Evolutionary conservation across 2,888 invertebrate species (phyloP), one percentile per base, ranked within the genome.

Genomic region (Seira ritae): DNA sequence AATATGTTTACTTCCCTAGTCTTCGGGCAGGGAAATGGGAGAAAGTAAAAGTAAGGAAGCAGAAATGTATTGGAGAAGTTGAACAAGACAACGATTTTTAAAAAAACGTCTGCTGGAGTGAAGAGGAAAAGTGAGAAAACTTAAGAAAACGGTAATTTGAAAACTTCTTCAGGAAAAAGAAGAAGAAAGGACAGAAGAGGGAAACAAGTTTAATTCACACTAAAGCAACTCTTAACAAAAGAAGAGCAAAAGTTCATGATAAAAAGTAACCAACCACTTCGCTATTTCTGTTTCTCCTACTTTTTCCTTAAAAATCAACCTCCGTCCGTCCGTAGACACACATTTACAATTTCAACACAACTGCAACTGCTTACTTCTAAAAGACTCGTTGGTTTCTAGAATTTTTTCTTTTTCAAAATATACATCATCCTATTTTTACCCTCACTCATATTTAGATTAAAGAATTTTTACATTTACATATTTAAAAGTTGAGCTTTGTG

Each of bases 121-220:
- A 50, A 42, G 42, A 50, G 46, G n/a, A 60, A 72, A 72, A 72
- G 72, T 72, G 72, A 24, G 72, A 72, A 72, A 60, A 17, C 60
- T 20, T 22, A 72, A 72, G 24, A 60, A 19, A 42, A 19, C 20
- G 66, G 20, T 23, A 23, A 23, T 23, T 66, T 66, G 66, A 37
- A 60, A 72, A 72, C 46, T 55, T 55, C 46, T 22, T 3, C 17
- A 60, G 22, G 55, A 24, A 46, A 55, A 55, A 31, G 31, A 46
- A 31, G 31, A 46, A 50, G 70, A 70, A 42, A 72, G 72, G 55
- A 60, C 46, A 24, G 72, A 72, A 60, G 55, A 20, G 46, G 37
- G 70, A 72, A 72, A 60, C n/a, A 60, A 55, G 55, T 55, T 55
- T 55, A 55, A 55, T 55, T 55, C 55, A 55, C 55, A 55, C 15